These are phyloP conservation scores for Coregonus sp. DNA, from an alignment of 2,797 vertebrate genomes.

Conservation along the genomic window DNA sequence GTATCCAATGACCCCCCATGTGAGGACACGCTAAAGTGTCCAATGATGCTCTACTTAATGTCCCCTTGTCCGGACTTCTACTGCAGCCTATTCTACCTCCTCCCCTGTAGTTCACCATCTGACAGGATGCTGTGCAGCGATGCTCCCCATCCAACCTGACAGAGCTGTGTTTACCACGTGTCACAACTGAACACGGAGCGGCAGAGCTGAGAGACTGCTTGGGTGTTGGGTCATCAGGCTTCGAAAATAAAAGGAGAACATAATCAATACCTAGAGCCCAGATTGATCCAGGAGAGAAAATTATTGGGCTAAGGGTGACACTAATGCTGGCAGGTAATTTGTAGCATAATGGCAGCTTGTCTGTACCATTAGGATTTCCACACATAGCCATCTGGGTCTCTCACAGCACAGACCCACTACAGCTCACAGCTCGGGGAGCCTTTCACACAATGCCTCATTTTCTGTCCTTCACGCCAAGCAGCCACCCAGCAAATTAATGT, in stretches of 20 bases:
- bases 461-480: constrained; percentile 44
- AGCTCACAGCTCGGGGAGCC: constrained; percentile 49
- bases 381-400: constrained; percentile 28
- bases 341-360: constrained; percentile 66
- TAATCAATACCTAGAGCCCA: constrained; percentile 58
- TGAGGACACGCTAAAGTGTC: neutral
- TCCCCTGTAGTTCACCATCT: neutral
- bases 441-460: constrained; percentile 76
- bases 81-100: neutral
- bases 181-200: neutral
- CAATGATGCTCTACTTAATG: neutral
- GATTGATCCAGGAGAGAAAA: constrained; percentile 57
- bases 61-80: neutral
- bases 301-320: constrained; percentile 65
- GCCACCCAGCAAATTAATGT: neutral
- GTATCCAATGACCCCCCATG: neutral
- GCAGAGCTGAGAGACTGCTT: constrained; percentile 23
- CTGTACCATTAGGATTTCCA: constrained; percentile 57
- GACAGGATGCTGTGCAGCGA: neutral
- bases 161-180: neutral
- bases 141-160: neutral
- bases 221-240: constrained; percentile 22
- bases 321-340: constrained; percentile 76
- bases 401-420: constrained; percentile 41
- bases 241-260: constrained; percentile 50